These are phyloP conservation scores for Drosophila melanogaster DNA, from an alignment of 1,140 invertebrate species.

Conservation along the genomic window DNA sequence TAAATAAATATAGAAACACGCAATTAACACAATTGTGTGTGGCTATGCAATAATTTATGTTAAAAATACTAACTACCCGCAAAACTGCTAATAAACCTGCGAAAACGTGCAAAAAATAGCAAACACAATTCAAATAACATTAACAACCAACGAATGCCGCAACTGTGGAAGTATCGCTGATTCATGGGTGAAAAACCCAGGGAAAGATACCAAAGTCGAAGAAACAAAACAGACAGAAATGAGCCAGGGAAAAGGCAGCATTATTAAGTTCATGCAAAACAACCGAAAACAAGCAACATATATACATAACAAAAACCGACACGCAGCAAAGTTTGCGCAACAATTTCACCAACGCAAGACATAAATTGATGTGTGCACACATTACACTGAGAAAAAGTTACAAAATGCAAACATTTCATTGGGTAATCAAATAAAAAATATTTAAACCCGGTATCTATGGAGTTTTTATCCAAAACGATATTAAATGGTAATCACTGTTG, in stretches of 20 bases:
- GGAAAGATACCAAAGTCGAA: constrained; percentile 26
- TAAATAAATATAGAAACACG: constrained; percentile 34
- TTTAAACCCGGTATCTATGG: neutral
- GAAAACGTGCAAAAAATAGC: constrained; percentile 70
- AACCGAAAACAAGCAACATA: constrained; percentile 41
- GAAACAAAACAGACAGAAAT: constrained; percentile 19
- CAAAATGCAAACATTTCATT: neutral
- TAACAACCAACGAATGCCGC: constrained; percentile 30
- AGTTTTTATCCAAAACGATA: too few species aligned
- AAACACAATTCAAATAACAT: constrained; percentile 26
- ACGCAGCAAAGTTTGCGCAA: constrained; percentile 60
- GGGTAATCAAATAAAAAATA: too few species aligned
- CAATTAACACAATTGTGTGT: constrained; percentile 42
- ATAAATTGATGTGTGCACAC: constrained; percentile 19
- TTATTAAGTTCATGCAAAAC: constrained; percentile 66
- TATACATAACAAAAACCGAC: constrained; percentile 7
- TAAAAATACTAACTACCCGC: constrained; percentile 44
- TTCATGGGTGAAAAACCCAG: constrained; percentile 17
- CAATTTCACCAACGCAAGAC: constrained; percentile 69
- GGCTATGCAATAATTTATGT: constrained; percentile 41
- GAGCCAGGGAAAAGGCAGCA: constrained; percentile 25
- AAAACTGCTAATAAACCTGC: constrained; percentile 47
- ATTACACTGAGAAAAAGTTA: constrained; percentile 1
- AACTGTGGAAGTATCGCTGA: constrained; percentile 39
- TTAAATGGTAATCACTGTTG: too few species aligned